Conservation (phyloP, 64 coral and sea anemone species). For the Astreopora myriophthalma region DNA sequence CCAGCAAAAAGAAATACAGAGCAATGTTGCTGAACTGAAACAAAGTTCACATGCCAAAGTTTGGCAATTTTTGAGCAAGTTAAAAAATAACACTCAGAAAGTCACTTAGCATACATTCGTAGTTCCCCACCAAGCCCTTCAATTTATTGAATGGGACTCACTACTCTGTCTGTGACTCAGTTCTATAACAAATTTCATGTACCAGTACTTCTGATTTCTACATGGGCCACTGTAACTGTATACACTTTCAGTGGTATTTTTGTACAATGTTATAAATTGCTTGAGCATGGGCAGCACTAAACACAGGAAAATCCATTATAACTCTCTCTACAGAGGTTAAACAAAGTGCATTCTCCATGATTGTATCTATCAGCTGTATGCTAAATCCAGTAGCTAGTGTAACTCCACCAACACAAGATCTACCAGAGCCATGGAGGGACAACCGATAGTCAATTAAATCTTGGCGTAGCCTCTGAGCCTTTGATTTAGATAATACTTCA, state of each 20-base stretch:
- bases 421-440: conserved; percentile 18
- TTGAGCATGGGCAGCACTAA: conserved; percentile 34
- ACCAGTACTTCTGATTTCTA: not conserved
- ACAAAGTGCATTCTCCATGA: conserved; percentile 9
- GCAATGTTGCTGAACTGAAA: too few species aligned
- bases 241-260: conserved; percentile 1
- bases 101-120: too few species aligned
- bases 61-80: too few species aligned
- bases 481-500: not conserved
- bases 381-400: conserved; percentile 45
- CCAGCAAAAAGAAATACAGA: too few species aligned
- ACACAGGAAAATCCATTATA: conserved; percentile 44
- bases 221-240: not conserved
- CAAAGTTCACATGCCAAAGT: too few species aligned
- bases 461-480: not conserved
- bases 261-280: conserved; percentile 41
- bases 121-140: too few species aligned
- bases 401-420: conserved; percentile 43
- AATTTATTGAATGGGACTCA: not conserved
- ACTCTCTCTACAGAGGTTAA: conserved; percentile 52
- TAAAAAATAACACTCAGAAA: too few species aligned
- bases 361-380: conserved; percentile 32
- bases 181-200: not conserved
- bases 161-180: not conserved
- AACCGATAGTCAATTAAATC: conserved; percentile 2